Evolutionary conservation across 2,888 invertebrate species (phyloP), one percentile per base, ranked within the genome.

Genomic region (Thymelicus sylvestris): DNA sequence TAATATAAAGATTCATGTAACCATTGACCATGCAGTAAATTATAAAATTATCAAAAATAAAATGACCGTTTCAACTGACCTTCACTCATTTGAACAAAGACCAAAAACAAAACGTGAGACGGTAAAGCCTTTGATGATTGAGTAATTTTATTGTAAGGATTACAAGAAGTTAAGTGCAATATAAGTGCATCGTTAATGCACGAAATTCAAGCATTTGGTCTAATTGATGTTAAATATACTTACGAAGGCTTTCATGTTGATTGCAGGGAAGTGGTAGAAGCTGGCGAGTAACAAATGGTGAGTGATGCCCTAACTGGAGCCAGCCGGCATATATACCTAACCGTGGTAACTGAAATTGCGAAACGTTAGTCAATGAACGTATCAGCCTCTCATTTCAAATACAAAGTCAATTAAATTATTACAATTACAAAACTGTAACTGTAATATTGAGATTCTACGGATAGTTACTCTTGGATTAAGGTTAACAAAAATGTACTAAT

Each of bases 141-240:
- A 24, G 55, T 24, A 55, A 55, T 55, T n/a, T 8, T 55, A 55
- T 55, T 55, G 55, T 10, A 24, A 55, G 55, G 10, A 55, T 55
- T 55, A 55, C 55, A 8, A 55, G 55, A n/a, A 75, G 74, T 61
- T 72, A 72, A 44, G 71, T 66, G 13, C 66, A 55, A 19, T 52
- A 52, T 52, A 10, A 55, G 24, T 55, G 55, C 55, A 24, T 55
- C 67, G 24, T 8, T 55, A 52, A 19, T 52, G 52, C 52, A 52
- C 52, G 52, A 52, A 52, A 19, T 52, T 15, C 19, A 12, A 19
- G 4, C 19, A 8, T 55, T 55, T 55, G 24, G 3, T 55, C 24
- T 8, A 55, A 55, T 55, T 55, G 55, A 55, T 55, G 7, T 24
- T 24, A 24, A 24, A 24, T 55, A 55, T 55, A 55, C 55, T 55